phyloP scores from a whole-genome alignment of 2,797 vertebrate species.

The Acrocephalus scirpaceus region DNA sequence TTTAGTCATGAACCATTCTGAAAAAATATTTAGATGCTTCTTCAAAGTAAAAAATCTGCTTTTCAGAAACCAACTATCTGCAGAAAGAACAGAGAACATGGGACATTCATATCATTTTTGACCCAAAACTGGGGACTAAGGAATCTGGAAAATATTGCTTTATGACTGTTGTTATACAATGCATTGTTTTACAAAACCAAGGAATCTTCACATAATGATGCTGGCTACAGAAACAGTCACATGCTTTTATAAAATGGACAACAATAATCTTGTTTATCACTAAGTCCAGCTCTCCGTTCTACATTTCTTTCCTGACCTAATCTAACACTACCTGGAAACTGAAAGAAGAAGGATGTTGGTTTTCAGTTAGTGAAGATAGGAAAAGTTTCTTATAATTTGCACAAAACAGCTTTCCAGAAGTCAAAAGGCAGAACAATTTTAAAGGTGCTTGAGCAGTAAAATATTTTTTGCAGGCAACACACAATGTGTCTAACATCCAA shows the following conservation, averaged over 20 bases:
- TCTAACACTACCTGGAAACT: not conserved
- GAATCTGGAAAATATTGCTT: not conserved
- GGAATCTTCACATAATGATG: not conserved
- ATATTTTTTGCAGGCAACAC: not conserved
- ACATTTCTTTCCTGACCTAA: not conserved
- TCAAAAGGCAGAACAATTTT: not conserved
- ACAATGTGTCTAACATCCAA: accelerated
- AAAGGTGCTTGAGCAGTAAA: not conserved
- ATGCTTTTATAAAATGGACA: not conserved
- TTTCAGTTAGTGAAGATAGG: not conserved
- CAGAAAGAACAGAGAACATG: not conserved
- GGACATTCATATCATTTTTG: not conserved
- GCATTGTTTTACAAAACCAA: not conserved
- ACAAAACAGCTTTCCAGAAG: not conserved
- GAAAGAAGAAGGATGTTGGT: not conserved
- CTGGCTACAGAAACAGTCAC: not conserved
- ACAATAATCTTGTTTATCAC: not conserved
- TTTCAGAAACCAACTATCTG: not conserved
- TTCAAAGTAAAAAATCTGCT: not conserved
- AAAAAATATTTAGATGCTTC: not conserved
- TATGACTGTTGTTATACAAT: not conserved
- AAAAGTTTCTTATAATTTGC: not conserved
- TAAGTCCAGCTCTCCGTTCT: not conserved
- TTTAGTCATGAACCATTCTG: not conserved
- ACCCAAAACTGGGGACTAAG: not conserved